A percentile compares a stretch with the other conserved stretches of the same genome.
Evolutionary conservation across 2,113 vertebrate species (phyloP).

Genomic region (Labrus mixtus): DNA sequence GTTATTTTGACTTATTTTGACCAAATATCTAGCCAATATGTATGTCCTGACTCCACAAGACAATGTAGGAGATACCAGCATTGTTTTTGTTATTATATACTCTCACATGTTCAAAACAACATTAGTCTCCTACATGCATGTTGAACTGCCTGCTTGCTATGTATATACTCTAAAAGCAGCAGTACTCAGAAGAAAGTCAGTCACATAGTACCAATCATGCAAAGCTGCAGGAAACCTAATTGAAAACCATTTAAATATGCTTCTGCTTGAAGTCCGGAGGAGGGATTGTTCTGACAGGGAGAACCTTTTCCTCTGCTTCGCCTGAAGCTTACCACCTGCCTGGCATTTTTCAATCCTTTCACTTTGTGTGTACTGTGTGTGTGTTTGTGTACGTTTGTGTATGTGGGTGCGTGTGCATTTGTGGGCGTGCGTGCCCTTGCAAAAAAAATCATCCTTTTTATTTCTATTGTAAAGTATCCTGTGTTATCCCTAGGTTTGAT

Average conservation of each 20-base stretch:
- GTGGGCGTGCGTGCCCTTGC: neutral
- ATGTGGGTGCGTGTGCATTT: too few relatives aligned
- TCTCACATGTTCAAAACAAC: constrained; percentile 1
- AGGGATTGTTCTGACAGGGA: constrained; percentile 58
- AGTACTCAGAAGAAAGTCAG: neutral
- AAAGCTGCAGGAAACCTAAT: constrained; percentile 41
- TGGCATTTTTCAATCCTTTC: constrained; percentile 54
- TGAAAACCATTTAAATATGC: constrained; percentile 40
- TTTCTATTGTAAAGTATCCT: neutral
- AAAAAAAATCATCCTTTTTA: neutral
- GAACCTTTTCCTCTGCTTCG: constrained; percentile 62
- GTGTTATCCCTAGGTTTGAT: neutral
- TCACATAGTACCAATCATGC: neutral
- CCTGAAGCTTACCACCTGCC: constrained; percentile 67
- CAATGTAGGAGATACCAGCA: neutral
- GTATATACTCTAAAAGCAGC: neutral
- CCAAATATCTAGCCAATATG: neutral
- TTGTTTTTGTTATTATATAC: too few relatives aligned
- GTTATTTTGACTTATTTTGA: neutral
- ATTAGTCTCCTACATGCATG: neutral
- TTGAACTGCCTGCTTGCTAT: neutral
- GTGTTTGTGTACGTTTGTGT: neutral
- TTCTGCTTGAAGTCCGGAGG: constrained; percentile 30
- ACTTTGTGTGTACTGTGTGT: neutral
- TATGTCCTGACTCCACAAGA: neutral